These are phyloP conservation scores for Labroides dimidiatus DNA, from an alignment of 2,797 vertebrate genomes.

Conservation along the genomic window DNA sequence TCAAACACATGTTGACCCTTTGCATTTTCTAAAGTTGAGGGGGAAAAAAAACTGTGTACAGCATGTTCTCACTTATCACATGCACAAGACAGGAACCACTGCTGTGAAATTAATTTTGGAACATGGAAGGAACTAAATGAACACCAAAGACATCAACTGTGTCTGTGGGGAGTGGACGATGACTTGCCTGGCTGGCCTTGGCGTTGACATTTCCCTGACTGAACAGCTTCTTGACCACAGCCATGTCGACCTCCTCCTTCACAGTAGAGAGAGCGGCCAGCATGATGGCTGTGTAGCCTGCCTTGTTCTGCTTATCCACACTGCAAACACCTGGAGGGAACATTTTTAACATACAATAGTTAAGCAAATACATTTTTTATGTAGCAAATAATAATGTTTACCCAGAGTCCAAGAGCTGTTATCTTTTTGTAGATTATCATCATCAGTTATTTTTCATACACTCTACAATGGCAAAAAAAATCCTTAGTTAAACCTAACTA, in stretches of 20 bases:
- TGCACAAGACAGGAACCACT: neutral
- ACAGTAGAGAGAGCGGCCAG: slow-evolving; percentile 91
- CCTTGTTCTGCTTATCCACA: slow-evolving; percentile 94
- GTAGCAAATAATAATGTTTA: no score
- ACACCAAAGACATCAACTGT: neutral
- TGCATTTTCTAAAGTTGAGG: slow-evolving; percentile 2
- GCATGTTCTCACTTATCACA: neutral
- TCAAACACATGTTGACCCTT: neutral
- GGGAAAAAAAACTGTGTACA: neutral
- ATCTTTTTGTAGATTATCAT: no score
- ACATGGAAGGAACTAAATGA: neutral
- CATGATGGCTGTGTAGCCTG: slow-evolving; percentile 97
- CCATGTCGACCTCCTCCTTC: slow-evolving; percentile 89
- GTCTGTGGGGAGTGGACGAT: neutral
- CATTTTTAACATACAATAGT: neutral
- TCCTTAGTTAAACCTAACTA: no score
- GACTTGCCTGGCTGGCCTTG: slow-evolving; percentile 92
- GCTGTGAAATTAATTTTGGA: neutral
- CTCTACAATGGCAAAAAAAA: no score
- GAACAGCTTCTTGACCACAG: slow-evolving; percentile 91
- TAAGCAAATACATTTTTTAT: no score
- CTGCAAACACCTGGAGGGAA: slow-evolving; percentile 85
- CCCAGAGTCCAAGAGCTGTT: no score
- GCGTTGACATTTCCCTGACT: slow-evolving; percentile 91
- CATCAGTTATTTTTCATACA: no score